phyloP scores from a whole-genome alignment of 2,797 vertebrate genomes.

The Emys orbicularis region DNA sequence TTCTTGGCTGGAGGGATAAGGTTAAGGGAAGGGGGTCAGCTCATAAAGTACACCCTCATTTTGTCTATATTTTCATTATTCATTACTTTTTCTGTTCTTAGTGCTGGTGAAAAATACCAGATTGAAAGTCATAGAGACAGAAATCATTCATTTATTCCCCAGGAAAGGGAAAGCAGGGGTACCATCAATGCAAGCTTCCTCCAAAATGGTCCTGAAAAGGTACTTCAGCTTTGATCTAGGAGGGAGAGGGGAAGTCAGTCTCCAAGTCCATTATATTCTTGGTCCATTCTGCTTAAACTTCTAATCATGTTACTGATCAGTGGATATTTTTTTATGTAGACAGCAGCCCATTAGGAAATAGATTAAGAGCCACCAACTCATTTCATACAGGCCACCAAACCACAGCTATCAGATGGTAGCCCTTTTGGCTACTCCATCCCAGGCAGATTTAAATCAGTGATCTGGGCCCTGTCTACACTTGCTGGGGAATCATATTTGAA shows the following conservation, averaged over 20 bases:
- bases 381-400: not conserved
- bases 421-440: not conserved
- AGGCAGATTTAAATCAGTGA: not conserved
- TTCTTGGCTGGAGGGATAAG: slow-evolving; percentile 25
- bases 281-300: not conserved
- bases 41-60: not conserved
- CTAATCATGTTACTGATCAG: fast-evolving
- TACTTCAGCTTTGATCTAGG: not conserved
- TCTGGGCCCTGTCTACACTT: fast-evolving
- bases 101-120: not conserved
- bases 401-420: fast-evolving
- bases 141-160: not conserved
- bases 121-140: not conserved
- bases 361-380: not conserved
- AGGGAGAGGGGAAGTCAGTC: not conserved
- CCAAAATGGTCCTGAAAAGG: not conserved
- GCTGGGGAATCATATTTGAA: not conserved
- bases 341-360: not conserved
- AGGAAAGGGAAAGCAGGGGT: not conserved
- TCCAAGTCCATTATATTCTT: not conserved
- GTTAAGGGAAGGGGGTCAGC: not conserved
- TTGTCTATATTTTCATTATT: slow-evolving; percentile 53
- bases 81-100: slow-evolving; percentile 35
- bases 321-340: not conserved
- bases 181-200: not conserved